A percentile compares a stretch with the other conserved stretches of the same genome.
phyloP scores from a whole-genome alignment of 2,888 invertebrate genomes.

The Linnaemya vulpina region DNA sequence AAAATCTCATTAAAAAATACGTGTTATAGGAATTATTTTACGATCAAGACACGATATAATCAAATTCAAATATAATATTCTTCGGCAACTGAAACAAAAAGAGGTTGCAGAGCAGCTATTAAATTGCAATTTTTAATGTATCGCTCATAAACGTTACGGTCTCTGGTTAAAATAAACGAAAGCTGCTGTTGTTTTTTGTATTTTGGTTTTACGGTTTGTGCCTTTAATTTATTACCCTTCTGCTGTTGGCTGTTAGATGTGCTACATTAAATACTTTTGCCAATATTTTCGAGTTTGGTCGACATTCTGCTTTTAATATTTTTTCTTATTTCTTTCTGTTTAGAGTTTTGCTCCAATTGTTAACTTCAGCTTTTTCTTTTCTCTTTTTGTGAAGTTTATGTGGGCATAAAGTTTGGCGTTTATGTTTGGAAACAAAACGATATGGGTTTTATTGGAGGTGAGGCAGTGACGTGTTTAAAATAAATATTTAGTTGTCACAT shows the following conservation, averaged over 20 bases:
- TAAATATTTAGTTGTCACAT: neutral
- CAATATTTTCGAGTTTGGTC: neutral
- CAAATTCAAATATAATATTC: too few species aligned
- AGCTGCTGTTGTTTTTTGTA: neutral
- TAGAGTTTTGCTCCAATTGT: slow-evolving; percentile 28
- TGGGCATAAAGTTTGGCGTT: too few species aligned
- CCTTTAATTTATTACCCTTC: slow-evolving; percentile 54
- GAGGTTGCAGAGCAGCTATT: too few species aligned
- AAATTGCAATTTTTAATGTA: too few species aligned
- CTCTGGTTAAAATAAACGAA: neutral
- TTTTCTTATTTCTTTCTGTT: neutral
- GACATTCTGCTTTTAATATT: neutral
- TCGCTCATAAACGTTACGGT: too few species aligned
- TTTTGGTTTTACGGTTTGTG: slow-evolving; percentile 3
- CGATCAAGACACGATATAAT: too few species aligned
- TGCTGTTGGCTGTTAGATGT: slow-evolving; percentile 40
- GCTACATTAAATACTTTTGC: slow-evolving; percentile 10
- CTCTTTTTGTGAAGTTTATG: neutral
- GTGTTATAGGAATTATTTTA: too few species aligned
- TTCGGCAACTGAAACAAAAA: too few species aligned
- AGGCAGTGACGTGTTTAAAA: neutral
- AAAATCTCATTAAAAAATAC: too few species aligned
- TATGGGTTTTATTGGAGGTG: neutral
- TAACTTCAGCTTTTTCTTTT: slow-evolving; percentile 4
- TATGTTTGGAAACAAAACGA: neutral